Evolutionary conservation across 37 sponge, comb jelly and placozoan species (phyloP).

Genomic region (Chondrosia reniformis): DNA sequence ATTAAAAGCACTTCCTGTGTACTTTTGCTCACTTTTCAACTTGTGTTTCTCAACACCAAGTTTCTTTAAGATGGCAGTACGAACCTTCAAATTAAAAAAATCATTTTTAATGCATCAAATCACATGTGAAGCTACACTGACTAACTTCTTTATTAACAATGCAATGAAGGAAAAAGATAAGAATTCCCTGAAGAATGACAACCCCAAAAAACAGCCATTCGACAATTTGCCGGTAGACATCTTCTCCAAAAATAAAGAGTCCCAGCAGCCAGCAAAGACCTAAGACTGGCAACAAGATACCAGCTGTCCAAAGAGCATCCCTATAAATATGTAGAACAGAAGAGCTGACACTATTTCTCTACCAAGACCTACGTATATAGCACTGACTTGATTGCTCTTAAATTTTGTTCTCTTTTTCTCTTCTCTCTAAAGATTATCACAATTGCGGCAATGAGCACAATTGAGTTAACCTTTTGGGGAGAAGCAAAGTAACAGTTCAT

Average conservation of each 20-base stretch:
- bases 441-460: constrained; percentile 26
- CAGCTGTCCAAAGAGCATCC: constrained; percentile 44
- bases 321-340: constrained; percentile 9
- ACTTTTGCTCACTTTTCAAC: too few relatives aligned
- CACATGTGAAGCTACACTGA: too few relatives aligned
- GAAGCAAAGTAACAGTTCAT: neutral
- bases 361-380: neutral
- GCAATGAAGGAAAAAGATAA: constrained; percentile 72
- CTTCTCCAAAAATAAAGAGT: constrained; percentile 55
- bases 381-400: neutral
- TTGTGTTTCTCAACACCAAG: neutral
- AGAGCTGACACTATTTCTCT: neutral
- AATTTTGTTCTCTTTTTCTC: constrained; percentile 32
- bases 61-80: constrained; percentile 34
- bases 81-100: constrained; percentile 50
- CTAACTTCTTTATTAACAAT: constrained; percentile 64
- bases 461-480: constrained; percentile 51
- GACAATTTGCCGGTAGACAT: constrained; percentile 3
- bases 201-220: constrained; percentile 72
- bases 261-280: constrained; percentile 74
- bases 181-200: constrained; percentile 65
- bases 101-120: too few relatives aligned
- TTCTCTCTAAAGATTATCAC: constrained; percentile 24
- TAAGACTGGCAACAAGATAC: constrained; percentile 62
- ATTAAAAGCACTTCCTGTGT: too few relatives aligned